Evolutionary conservation across 2,888 invertebrate genomes (phyloP), one percentile per base, ranked within the genome.

Genomic region (Nephrotoma flavescens): DNA sequence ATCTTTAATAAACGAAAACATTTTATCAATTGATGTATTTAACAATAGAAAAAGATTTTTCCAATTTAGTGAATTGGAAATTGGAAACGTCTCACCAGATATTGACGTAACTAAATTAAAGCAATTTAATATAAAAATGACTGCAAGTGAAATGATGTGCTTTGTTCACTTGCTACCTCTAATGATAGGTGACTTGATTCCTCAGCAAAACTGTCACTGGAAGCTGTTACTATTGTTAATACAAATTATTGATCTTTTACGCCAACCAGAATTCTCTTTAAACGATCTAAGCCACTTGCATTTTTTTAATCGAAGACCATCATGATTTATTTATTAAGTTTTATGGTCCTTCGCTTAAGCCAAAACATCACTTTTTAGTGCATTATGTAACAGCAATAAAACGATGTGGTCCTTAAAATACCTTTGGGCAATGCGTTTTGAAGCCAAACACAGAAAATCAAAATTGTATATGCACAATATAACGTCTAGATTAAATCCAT

Each of bases 11-110:
- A 86, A 88, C 71, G 86, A 87, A 85, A 88, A 88, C 85, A 83
- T 88, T 4, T 87, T 88, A 87, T 85, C 87, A 42, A 15, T 88
- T 6, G 87, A 88, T 19, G 85, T 86, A 19, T 41, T 89, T 31
- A 88, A 88, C 71, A 87, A 87, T 41, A 86, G 88, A 45, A 88
- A 88, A 86, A 86, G 87, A 86, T 87, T 87, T 85, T 88, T 89
- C 87, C 83, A 71, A 12, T 89, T 88, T 86, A 88, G 88, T 7
- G 86, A 87, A 86, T 88, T 86, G 12, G 88, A 88, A 83, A 87
- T 87, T 45, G 87, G 88, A 15, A 88, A 89, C 86, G 87, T 87
- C 41, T 87, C 87, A 6, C 84, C 86, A 1, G 87, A 87, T 57
- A 86, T 88, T 86, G 47, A 41, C 12, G 9, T 87, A 6, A 85